Evolutionary conservation across 2,888 invertebrate species (phyloP).

Genomic region (Scotopteryx bipunctaria): DNA sequence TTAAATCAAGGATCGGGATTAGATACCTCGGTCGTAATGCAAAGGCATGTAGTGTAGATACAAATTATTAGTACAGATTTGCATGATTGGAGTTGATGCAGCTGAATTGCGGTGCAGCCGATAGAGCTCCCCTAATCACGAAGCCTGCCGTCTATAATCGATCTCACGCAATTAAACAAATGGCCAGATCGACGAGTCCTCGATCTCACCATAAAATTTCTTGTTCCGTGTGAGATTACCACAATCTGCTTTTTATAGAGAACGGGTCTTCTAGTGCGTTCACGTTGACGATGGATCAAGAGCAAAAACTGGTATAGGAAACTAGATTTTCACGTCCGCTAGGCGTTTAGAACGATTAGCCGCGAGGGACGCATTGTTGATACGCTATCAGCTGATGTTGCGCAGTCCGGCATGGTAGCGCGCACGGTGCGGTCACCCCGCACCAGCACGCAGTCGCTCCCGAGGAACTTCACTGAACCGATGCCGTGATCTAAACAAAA

Average conservation of each 20-base stretch:
- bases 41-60: constrained; percentile 25
- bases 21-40: too few relatives aligned
- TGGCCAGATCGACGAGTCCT: constrained; percentile 51
- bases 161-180: constrained; percentile 69
- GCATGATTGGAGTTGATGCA: constrained; percentile 39
- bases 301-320: constrained; percentile 70
- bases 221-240: constrained; percentile 68
- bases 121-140: constrained; percentile 48
- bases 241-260: constrained; percentile 63
- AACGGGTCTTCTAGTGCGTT: constrained; percentile 59
- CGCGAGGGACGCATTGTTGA: constrained; percentile 75
- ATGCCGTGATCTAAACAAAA: constrained; percentile 45
- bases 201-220: constrained; percentile 58
- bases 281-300: constrained; percentile 54
- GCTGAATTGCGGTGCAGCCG: constrained; percentile 37
- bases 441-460: constrained; percentile 51
- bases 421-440: constrained; percentile 71
- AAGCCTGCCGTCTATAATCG: constrained; percentile 57
- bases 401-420: constrained; percentile 78
- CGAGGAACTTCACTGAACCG: constrained; percentile 34
- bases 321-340: constrained; percentile 74
- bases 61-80: constrained; percentile 30
- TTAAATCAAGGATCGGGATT: too few relatives aligned
- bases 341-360: constrained; percentile 75
- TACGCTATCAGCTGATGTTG: constrained; percentile 78